Base-by-base conservation (phyloP, 1,140 invertebrate genomes). In the Scylla paramamosain region DNA sequence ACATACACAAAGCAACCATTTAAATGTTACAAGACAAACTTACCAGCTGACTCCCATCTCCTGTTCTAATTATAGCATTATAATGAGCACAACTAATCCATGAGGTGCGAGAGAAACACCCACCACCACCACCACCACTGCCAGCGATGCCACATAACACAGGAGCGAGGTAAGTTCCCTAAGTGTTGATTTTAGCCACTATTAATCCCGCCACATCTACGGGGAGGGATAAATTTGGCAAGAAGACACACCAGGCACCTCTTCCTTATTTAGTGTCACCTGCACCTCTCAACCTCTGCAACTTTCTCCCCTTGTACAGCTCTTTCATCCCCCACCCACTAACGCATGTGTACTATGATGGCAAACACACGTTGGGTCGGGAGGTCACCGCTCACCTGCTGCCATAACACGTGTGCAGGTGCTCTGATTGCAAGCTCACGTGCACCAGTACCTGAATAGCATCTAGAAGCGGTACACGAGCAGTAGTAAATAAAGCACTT, bases 211-310 rank as follows among this genome's bases (percentile, higher is more conserved):
- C 12, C 67, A 77, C 67, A 77, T 77, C 67, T 77, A 77, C 67
- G 67, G 67, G 12, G 6, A n/a, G 67, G 67, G 67, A n/a, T 77
- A 77, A 77, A 77, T 77, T 77, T 77, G 67, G 67, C 67, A 77
- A 77, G 59, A 67, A 14, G 25, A n/a, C 67, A 77, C 20, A 12
- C 67, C 67, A 77, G 67, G 67, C 67, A n/a, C 12, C 67, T n/a
- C 67, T 77, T 77, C 67, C 67, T n/a, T 77, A 77, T 77, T 77
- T 77, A 77, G 67, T 77, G 67, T 77, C 67, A 77, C 67, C 67
- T 77, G 67, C 25, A 1, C 39, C 67, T 77, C 20, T 77, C 12
- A 77, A 77, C 16, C 20, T n/a, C 52, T 59, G 12, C 67, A 77
- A 77, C 67, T 77, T 77, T 77, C 67, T 77, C 67, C 67, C 67